Base-by-base conservation (phyloP, 2,888 invertebrate genomes). In the Dicroscelio sp. region DNA sequence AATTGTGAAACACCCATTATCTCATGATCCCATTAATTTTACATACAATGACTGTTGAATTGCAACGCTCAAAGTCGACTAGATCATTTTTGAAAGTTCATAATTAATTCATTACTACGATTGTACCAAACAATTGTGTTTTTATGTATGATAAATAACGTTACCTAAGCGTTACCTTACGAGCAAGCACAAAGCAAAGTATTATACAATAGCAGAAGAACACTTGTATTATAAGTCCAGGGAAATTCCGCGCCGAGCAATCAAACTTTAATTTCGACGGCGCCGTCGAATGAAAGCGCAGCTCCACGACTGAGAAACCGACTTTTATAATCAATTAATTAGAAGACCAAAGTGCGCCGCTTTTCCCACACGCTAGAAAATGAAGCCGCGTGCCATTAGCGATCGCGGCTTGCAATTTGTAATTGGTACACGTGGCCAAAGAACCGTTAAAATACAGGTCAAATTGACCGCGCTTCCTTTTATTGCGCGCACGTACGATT, bases 401-500 rank as follows among this genome's bases (percentile, higher is more conserved):
- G 52, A 52, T 73, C 48, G 60, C 25, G 63, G 48, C 23, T 78
- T 60, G 78, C 69, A 71, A 78, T 88, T 80, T 52, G 43, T 88
- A 90, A 90, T 90, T 90, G 80, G 85, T 87, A 84, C 73, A 69
- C 76, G 58, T 60, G 65, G 58, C 31, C 60, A 33, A 80, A 87
- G 69, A 90, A 87, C 90, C 87, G 87, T 90, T 87, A 88, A 90
- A 90, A 86, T 80, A 30, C 80, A 31, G 87, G 80, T 87, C 87
- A 87, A 86, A 82, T 76, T 85, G 82, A 73, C 69, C 71, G 75
- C 67, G 35, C 79, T 90, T 85, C 76, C 84, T 82, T 84, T 83
- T 86, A 86, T 86, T 83, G 71, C 78, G 63, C 33, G 48, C 86
- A 84, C 83, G 86, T 85, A 60, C 90, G 58, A 86, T 83, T 83